Evolutionary conservation across 1,140 invertebrate genomes (phyloP).

Genomic region (Drosophila pseudoananassae): DNA sequence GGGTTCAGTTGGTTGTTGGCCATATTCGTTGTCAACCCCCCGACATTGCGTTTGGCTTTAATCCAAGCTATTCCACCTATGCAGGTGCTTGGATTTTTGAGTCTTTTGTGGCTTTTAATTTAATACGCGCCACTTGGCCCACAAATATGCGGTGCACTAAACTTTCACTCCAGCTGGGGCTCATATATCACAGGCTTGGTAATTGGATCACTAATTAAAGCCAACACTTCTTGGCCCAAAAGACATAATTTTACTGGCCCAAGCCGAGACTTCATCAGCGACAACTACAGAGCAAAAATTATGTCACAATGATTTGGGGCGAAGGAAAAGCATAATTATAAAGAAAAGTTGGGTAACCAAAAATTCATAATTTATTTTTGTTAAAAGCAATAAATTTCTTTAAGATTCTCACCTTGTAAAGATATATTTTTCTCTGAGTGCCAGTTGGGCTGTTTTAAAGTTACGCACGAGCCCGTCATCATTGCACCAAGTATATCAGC

Average conservation of each 20-base stretch:
- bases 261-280: slow-evolving; percentile 14
- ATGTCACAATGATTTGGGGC: slow-evolving; percentile 48
- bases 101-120: slow-evolving; percentile 28
- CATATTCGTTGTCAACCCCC: slow-evolving; percentile 31
- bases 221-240: slow-evolving; percentile 49
- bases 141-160: slow-evolving; percentile 26
- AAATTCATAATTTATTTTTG: background rate
- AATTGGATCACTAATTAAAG: slow-evolving; percentile 67
- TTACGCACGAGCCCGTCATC: slow-evolving; percentile 52
- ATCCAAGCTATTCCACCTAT: slow-evolving; percentile 50
- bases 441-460: slow-evolving; percentile 11
- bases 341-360: background rate
- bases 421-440: background rate
- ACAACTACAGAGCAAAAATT: slow-evolving; percentile 57
- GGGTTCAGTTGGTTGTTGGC: slow-evolving; percentile 17
- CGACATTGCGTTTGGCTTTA: slow-evolving; percentile 24
- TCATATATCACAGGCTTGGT: slow-evolving; percentile 42
- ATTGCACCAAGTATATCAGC: slow-evolving; percentile 40
- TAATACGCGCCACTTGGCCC: slow-evolving; percentile 34
- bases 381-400: background rate
- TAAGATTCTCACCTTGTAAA: background rate
- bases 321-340: slow-evolving; percentile 11
- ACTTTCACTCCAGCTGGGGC: slow-evolving; percentile 51
- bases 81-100: slow-evolving; percentile 22
- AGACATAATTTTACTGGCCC: slow-evolving; percentile 18